These are phyloP conservation scores for Chrysogorgia sp. DNA, from an alignment of 92 coral and sea anemone species.

Conservation along the genomic window DNA sequence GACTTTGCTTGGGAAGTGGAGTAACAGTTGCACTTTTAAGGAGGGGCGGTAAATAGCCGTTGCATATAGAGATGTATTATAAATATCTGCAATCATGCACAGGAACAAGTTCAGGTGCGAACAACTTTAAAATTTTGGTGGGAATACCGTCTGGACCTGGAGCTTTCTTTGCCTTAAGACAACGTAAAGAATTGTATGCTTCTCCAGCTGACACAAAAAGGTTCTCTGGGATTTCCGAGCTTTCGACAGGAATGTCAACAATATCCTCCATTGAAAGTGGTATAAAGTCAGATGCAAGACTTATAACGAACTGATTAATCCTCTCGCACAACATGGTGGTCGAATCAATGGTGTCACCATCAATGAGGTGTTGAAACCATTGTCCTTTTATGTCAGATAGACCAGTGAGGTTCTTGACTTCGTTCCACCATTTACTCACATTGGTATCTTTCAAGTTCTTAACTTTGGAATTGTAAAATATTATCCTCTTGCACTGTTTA, in stretches of 20 bases:
- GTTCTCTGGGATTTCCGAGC: constrained; percentile 25
- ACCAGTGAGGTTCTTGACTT: constrained; percentile 28
- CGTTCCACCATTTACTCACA: too few species aligned
- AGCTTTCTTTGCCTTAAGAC: constrained; percentile 19
- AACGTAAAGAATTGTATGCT: constrained; percentile 19
- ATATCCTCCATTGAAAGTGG: constrained; percentile 38
- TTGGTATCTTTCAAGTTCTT: constrained; percentile 51
- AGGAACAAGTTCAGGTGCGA: too few species aligned
- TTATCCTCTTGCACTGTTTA: too few species aligned
- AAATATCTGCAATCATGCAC: constrained; percentile 27
- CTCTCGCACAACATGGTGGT: constrained; percentile 24
- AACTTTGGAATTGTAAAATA: too few species aligned
- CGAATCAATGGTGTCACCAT: constrained; percentile 36
- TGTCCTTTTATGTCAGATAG: constrained; percentile 18
- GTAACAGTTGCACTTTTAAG: too few species aligned
- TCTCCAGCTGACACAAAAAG: too few species aligned
- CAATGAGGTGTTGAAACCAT: constrained; percentile 44
- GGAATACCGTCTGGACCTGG: too few species aligned
- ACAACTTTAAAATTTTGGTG: too few species aligned
- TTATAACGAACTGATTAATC: constrained; percentile 42
- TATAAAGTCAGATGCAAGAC: constrained; percentile 32
- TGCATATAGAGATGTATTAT: too few species aligned
- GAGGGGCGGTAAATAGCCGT: too few species aligned
- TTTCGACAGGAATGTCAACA: constrained; percentile 29
- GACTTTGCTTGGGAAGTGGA: constrained; percentile 33